phyloP scores from a whole-genome alignment of 2,113 vertebrate genomes.

The Romanogobio albipinnatus region DNA sequence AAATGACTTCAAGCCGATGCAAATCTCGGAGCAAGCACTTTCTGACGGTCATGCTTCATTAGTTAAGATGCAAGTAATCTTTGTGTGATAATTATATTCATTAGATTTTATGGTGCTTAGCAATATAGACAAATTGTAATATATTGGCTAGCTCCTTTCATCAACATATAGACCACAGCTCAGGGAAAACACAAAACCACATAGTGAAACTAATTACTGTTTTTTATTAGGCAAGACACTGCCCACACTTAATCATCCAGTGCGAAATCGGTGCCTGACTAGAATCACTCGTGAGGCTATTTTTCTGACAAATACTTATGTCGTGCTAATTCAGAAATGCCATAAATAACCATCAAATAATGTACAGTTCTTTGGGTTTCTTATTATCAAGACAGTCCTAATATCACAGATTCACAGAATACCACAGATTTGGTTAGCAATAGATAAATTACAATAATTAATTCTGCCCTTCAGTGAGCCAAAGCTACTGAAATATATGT shows the following conservation, averaged over 20 bases:
- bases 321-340: background rate
- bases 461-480: background rate
- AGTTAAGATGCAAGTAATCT: constrained; percentile 31
- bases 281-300: background rate
- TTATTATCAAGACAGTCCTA: background rate
- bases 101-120: constrained; percentile 47
- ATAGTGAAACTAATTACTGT: constrained; percentile 39
- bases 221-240: constrained; percentile 4
- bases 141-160: constrained; percentile 24
- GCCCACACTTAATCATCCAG: background rate
- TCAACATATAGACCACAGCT: constrained; percentile 25
- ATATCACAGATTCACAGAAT: background rate
- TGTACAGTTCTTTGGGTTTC: background rate
- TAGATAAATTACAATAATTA: background rate
- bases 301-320: background rate
- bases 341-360: background rate
- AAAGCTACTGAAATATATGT: background rate
- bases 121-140: constrained; percentile 38
- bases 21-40: constrained; percentile 13
- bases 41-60: constrained; percentile 16
- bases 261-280: constrained; percentile 1
- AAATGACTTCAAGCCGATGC: background rate
- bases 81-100: constrained; percentile 49
- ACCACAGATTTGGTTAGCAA: background rate
- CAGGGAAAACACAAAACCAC: constrained; percentile 19